Evolutionary conservation across 2,113 vertebrate species (phyloP).

Genomic region (Himantopus leucocephalus): DNA sequence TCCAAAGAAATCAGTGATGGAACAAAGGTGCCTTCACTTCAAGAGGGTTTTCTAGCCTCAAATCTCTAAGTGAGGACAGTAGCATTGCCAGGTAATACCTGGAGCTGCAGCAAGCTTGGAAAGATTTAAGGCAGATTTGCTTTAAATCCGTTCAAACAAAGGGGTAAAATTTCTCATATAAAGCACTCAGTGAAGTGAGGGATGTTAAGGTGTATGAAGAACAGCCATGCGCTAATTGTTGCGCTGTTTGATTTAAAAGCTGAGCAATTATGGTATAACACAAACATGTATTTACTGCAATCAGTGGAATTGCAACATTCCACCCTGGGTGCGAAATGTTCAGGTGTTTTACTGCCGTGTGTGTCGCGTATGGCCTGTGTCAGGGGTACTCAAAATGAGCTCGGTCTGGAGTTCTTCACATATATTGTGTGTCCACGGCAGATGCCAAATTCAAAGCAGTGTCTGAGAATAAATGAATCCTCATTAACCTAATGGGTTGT

Average conservation of each 20-base stretch:
- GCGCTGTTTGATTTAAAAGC: constrained; percentile 11
- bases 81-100: not conserved
- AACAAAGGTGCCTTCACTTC: not conserved
- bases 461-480: not conserved
- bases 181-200: not conserved
- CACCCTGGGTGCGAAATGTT: not conserved
- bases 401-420: not conserved
- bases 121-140: not conserved
- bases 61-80: not conserved
- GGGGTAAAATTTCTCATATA: not conserved
- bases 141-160: not conserved
- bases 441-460: not conserved
- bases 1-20: not conserved
- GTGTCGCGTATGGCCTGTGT: not conserved
- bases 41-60: not conserved
- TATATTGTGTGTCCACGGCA: not conserved
- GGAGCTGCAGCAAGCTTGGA: not conserved
- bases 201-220: not conserved
- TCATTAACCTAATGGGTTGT: not conserved
- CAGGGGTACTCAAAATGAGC: not conserved
- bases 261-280: not conserved
- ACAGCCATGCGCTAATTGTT: not conserved
- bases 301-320: constrained; percentile 6
- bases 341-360: not conserved
- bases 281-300: constrained; percentile 20